Percentiles rank a stretch among this genome's conserved stretches.
phyloP scores from a whole-genome alignment of 2,888 invertebrate species.

The Doris montereyensis region DNA sequence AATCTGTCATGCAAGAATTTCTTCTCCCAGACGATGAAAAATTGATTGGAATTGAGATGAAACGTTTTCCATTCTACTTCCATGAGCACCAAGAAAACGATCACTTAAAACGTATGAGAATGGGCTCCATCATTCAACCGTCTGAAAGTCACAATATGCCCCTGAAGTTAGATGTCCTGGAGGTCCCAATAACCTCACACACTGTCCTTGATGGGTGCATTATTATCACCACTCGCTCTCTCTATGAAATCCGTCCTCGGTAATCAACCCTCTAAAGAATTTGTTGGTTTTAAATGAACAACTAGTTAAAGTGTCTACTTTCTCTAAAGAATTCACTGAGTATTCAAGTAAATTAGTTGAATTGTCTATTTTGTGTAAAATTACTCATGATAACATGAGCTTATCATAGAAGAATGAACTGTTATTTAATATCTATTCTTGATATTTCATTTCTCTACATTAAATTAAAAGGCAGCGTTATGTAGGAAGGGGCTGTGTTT shows the following conservation, averaged over 20 bases:
- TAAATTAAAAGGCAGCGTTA: no score
- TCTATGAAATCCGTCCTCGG: slow-evolving; percentile 78
- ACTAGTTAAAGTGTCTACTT: no score
- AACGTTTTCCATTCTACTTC: slow-evolving; percentile 70
- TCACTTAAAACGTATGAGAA: slow-evolving; percentile 37
- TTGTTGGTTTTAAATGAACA: no score
- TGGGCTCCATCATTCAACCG: slow-evolving; percentile 30
- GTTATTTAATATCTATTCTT: no score
- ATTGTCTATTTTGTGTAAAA: no score
- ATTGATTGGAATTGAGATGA: slow-evolving; percentile 75
- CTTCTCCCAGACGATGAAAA: slow-evolving; percentile 75
- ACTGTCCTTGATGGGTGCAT: slow-evolving; percentile 75
- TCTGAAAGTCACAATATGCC: slow-evolving; percentile 25
- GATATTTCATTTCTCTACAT: no score
- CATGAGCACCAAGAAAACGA: slow-evolving; percentile 57
- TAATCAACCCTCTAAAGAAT: no score
- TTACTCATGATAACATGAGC: no score
- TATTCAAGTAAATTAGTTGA: no score
- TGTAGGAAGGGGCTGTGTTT: no score
- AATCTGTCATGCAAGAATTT: slow-evolving; percentile 77
- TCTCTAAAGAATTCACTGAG: no score
- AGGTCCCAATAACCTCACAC: slow-evolving; percentile 59
- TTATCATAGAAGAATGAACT: no score
- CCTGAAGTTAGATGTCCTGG: slow-evolving; percentile 40
- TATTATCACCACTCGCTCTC: slow-evolving; percentile 77